These are phyloP conservation scores for Hylaea fasciaria DNA, from an alignment of 2,888 invertebrate genomes.

Conservation along the genomic window DNA sequence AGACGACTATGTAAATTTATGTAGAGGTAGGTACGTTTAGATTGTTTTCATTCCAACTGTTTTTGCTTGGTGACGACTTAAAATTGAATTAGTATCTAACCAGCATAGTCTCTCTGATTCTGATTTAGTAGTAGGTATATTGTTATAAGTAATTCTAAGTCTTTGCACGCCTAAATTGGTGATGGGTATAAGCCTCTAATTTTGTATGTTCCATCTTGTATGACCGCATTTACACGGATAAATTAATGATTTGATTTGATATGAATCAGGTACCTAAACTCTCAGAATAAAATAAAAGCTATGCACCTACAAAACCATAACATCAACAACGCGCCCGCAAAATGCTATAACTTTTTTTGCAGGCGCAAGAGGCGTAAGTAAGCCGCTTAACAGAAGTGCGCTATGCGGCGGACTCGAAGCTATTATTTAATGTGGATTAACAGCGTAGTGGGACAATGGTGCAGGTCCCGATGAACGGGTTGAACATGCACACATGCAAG, in stretches of 20 bases:
- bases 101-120: too few species aligned
- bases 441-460: neutral
- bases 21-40: neutral
- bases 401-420: constrained; percentile 16
- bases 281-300: neutral
- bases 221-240: too few species aligned
- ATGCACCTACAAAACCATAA: constrained; percentile 11
- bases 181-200: too few species aligned
- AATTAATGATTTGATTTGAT: too few species aligned
- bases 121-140: too few species aligned
- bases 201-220: too few species aligned
- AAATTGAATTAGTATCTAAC: too few species aligned
- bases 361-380: constrained; percentile 22
- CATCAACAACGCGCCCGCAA: constrained; percentile 10
- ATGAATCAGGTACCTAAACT: too few species aligned
- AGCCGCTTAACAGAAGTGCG: constrained; percentile 13
- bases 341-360: constrained; percentile 30
- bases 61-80: too few species aligned
- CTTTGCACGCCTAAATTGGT: too few species aligned
- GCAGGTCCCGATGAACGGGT: neutral
- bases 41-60: neutral
- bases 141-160: too few species aligned
- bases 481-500: neutral
- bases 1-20: neutral
- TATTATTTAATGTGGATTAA: constrained; percentile 31